Evolutionary conservation across 23 tunicate genomes (phyloP), one percentile per base, ranked within the genome.

Genomic region (Styela clava): DNA sequence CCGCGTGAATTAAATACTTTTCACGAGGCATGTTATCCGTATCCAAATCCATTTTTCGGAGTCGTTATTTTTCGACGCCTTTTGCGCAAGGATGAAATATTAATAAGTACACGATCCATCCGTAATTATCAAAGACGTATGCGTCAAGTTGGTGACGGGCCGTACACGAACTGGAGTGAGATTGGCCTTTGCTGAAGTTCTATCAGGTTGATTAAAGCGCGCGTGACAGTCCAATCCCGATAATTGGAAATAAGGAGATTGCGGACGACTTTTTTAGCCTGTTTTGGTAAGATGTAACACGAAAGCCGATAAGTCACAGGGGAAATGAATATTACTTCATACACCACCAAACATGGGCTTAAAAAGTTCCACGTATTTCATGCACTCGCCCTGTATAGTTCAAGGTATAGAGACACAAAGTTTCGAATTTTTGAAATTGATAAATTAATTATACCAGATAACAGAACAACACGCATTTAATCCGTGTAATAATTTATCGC

Each of bases 71-170:
- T 44, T 44, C 56, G 56, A 12, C 71, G 30, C 31, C 71, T 67
- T 29, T 67, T 22, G 31, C 71, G 71, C 30, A 67, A 67, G 22
- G 22, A 67, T 67, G 30, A 67, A 67, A 67, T 67, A 67, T 67
- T 67, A 25, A 67, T 67, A 67, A 67, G 31, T 0, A 67, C 71
- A 67, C 31, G 71, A 29, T 67, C 22, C 71, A 24, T 18, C 71
- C 31, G 71, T 67, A 67, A 67, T 67, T 29, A 67, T 67, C 71
- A 27, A 27, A 29, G 71, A 67, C 71, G 71, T 67, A n/a, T 22
- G 22, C 71, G 24, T 18, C 24, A 22, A 22, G 24, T 27, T 18
- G 16, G 16, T 19, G 71, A 29, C 19, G 30, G 71, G 71, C 56
- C 56, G 56, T 44, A 44, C 56, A 44, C 56, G 56, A 12, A 44